These are phyloP conservation scores for Orestias chungarensis DNA, from an alignment of 2,797 vertebrate genomes.

Conservation along the genomic window DNA sequence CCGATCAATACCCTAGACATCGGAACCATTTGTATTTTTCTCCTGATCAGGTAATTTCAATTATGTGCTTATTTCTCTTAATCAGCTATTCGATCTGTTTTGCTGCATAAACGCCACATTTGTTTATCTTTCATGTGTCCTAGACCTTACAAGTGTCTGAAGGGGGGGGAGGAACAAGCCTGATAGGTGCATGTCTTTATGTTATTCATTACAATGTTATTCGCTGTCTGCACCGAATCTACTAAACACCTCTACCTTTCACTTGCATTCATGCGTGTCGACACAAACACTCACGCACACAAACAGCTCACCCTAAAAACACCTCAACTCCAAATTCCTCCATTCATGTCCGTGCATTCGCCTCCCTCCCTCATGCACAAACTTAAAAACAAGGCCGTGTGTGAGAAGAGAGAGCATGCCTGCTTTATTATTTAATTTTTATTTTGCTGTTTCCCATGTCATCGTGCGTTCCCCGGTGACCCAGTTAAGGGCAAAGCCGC, in stretches of 20 bases:
- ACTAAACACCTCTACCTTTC: slow-evolving; percentile 47
- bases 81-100: too few relatives aligned
- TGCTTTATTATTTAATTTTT: slow-evolving; percentile 15
- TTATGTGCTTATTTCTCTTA: neutral
- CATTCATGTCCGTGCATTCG: slow-evolving; percentile 38
- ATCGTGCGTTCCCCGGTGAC: slow-evolving; percentile 71
- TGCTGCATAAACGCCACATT: neutral
- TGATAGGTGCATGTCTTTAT: slow-evolving; percentile 28
- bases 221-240: slow-evolving; percentile 38
- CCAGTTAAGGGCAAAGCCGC: slow-evolving; percentile 76
- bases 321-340: slow-evolving; percentile 37
- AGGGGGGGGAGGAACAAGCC: neutral
- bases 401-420: slow-evolving; percentile 33
- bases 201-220: slow-evolving; percentile 39
- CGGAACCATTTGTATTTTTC: neutral
- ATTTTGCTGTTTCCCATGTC: slow-evolving; percentile 70
- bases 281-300: neutral
- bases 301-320: slow-evolving; percentile 44
- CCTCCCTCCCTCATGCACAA: slow-evolving; percentile 44
- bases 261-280: slow-evolving; percentile 20
- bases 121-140: neutral
- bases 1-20: neutral
- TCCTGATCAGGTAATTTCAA: neutral
- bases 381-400: slow-evolving; percentile 23
- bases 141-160: neutral